Percentiles rank a stretch among this genome's conserved stretches.
phyloP scores from a whole-genome alignment of 2,113 vertebrate genomes.

The Sciurus niger region DNA sequence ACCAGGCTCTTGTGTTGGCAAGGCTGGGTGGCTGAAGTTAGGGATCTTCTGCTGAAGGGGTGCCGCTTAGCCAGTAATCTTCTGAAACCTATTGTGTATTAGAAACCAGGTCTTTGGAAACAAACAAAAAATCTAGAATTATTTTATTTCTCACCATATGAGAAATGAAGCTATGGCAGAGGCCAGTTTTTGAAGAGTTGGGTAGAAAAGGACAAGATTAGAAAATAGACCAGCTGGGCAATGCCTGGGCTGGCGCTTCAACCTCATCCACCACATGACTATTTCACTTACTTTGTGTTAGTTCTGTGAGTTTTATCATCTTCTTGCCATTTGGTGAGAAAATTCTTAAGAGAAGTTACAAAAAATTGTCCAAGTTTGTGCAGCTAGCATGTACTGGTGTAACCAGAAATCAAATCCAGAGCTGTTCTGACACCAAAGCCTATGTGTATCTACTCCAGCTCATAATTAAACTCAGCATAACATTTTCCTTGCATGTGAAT shows the following conservation, averaged over 20 bases:
- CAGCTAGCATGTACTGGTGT: neutral
- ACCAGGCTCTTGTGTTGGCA: neutral
- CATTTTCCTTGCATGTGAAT: neutral
- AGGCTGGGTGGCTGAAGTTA: neutral
- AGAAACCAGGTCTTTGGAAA: neutral
- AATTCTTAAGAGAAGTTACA: conserved; percentile 26
- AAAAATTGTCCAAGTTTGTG: neutral
- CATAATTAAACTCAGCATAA: neutral
- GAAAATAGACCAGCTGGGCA: neutral
- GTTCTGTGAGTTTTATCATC: neutral
- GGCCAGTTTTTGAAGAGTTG: neutral
- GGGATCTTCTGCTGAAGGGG: neutral
- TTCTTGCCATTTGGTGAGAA: neutral
- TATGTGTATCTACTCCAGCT: neutral
- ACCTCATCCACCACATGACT: neutral
- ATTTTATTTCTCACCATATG: neutral
- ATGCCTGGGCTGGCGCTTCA: neutral
- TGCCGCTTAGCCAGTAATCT: neutral
- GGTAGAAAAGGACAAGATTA: neutral
- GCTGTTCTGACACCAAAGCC: neutral
- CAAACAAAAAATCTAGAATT: neutral
- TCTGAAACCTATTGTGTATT: neutral
- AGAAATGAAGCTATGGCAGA: neutral
- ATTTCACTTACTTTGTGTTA: neutral
- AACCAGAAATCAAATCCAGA: neutral